phyloP scores from a whole-genome alignment of 2,113 vertebrate species.

The Pteruthius melanotis region DNA sequence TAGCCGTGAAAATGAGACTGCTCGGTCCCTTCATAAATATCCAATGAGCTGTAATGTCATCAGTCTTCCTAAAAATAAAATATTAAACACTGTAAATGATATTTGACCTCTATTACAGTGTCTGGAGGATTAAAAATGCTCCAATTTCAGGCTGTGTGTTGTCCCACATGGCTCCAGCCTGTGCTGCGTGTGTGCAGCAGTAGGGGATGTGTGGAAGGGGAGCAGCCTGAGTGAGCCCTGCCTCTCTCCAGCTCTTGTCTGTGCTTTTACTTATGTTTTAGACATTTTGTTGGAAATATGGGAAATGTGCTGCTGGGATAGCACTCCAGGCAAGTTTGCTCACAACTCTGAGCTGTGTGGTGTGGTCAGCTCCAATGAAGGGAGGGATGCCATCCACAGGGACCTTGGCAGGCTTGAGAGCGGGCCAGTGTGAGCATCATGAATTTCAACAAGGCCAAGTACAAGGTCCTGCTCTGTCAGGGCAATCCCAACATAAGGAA shows the following conservation, averaged over 20 bases:
- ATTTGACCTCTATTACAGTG: conserved; percentile 25
- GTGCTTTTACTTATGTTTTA: background rate
- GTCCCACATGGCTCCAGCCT: background rate
- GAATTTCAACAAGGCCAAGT: background rate
- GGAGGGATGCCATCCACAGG: background rate
- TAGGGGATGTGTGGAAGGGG: background rate
- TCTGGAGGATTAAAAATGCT: conserved; percentile 36
- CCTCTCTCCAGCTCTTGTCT: background rate
- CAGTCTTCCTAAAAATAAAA: conserved; percentile 56
- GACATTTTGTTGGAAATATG: background rate
- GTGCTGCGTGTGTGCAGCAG: background rate
- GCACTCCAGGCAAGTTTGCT: background rate
- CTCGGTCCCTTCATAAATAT: conserved; percentile 39
- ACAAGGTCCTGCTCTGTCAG: background rate
- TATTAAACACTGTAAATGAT: conserved; percentile 53
- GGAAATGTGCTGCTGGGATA: background rate
- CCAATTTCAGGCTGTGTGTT: background rate
- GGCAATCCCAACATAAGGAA: background rate
- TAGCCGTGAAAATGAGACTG: conserved; percentile 5
- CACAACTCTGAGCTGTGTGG: background rate
- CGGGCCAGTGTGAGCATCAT: fast-evolving
- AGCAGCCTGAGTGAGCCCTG: fast-evolving
- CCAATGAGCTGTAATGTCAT: conserved; percentile 39
- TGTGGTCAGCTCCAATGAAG: fast-evolving
- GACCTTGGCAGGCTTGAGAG: background rate